These are phyloP conservation scores for Astyanax mexicanus DNA, from an alignment of 2,797 vertebrate genomes.

Conservation along the genomic window DNA sequence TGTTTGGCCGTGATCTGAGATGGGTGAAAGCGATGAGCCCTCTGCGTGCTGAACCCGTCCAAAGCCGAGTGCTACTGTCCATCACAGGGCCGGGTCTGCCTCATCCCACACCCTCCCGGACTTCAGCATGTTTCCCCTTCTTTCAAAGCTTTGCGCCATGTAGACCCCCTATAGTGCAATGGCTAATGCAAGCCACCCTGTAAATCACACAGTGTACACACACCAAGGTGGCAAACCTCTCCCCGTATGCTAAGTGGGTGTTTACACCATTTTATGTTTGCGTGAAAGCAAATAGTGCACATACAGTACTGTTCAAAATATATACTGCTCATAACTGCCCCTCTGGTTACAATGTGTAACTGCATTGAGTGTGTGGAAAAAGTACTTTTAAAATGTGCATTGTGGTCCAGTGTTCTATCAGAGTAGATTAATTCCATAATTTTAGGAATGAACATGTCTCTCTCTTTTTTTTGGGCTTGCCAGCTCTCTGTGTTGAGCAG, in stretches of 20 bases:
- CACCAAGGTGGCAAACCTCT: constrained; percentile 18
- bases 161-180: neutral
- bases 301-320: neutral
- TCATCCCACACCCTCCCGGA: constrained; percentile 32
- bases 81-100: constrained; percentile 40
- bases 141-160: constrained; percentile 9
- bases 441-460: too few relatives aligned
- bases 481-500: too few relatives aligned
- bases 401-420: too few relatives aligned
- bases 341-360: too few relatives aligned
- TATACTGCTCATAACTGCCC: constrained; percentile 22
- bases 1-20: constrained; percentile 42
- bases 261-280: constrained; percentile 58
- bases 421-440: too few relatives aligned
- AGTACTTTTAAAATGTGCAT: too few relatives aligned
- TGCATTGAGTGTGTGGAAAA: too few relatives aligned
- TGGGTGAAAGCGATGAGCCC: constrained; percentile 52
- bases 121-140: constrained; percentile 13
- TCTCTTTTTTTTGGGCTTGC: too few relatives aligned
- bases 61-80: constrained; percentile 47
- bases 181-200: constrained; percentile 44
- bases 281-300: constrained; percentile 40
- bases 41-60: constrained; percentile 33
- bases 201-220: constrained; percentile 48
- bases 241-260: constrained; percentile 66